A percentile compares a stretch with the other conserved stretches of the same genome.
Conservation (phyloP, 2,888 invertebrate genomes). For the Sycophila texana region DNA sequence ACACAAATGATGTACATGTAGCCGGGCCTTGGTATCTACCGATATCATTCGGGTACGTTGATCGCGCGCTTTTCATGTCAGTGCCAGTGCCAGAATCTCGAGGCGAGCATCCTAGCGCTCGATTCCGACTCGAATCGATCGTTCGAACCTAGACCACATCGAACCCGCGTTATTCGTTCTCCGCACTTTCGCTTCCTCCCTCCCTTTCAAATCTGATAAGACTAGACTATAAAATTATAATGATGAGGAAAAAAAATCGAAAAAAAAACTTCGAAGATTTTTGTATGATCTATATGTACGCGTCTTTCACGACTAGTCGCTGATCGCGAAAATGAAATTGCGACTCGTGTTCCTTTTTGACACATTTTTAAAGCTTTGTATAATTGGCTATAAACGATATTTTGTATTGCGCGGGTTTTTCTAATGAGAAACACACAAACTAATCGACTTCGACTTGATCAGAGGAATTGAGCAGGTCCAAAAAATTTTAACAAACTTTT, state of each 20-base stretch:
- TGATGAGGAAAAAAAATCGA: neutral
- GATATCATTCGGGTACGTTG: slow-evolving; percentile 21
- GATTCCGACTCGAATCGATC: slow-evolving; percentile 54
- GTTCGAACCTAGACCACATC: slow-evolving; percentile 36
- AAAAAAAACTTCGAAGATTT: slow-evolving; percentile 19
- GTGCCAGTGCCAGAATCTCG: slow-evolving; percentile 45
- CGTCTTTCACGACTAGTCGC: slow-evolving; percentile 29
- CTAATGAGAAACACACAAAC: neutral
- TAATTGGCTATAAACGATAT: slow-evolving; percentile 37
- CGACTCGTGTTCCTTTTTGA: slow-evolving; percentile 36
- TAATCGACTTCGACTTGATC: slow-evolving; percentile 2
- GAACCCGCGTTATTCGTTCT: slow-evolving; percentile 20
- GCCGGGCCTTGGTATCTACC: slow-evolving; percentile 53
- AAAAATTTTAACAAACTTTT: slow-evolving; percentile 11
- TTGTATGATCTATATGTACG: slow-evolving; percentile 10
- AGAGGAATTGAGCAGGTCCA: slow-evolving; percentile 25
- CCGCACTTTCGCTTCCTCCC: slow-evolving; percentile 53
- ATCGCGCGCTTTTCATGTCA: slow-evolving; percentile 41
- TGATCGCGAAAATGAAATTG: neutral
- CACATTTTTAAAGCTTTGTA: slow-evolving; percentile 40
- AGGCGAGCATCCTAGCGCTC: slow-evolving; percentile 29
- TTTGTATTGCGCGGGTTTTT: slow-evolving; percentile 43
- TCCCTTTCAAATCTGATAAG: slow-evolving; percentile 18
- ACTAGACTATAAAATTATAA: too few species aligned
- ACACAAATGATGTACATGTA: slow-evolving; percentile 51